phyloP scores from a whole-genome alignment of 1,140 invertebrate species.

The Bradysia coprophila region DNA sequence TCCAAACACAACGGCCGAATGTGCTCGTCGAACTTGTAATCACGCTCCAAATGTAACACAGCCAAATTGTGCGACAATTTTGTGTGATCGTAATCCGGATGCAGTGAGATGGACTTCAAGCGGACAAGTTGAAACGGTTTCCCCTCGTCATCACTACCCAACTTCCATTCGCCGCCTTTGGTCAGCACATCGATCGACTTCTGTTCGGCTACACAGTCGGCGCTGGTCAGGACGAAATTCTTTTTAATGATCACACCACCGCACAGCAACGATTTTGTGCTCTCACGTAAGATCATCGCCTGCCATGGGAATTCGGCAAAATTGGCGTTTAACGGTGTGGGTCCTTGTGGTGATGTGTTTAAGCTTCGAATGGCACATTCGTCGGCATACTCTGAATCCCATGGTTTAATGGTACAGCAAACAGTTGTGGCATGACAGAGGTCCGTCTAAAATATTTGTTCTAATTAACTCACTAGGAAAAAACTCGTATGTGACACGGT shows the following conservation, averaged over 20 bases:
- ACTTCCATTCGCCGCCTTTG: constrained; percentile 70
- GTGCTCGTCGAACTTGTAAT: constrained; percentile 41
- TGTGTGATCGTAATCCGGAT: constrained; percentile 46
- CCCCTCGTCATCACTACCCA: constrained; percentile 61
- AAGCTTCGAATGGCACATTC: no score
- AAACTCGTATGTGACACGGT: no score
- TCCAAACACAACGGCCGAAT: constrained; percentile 56
- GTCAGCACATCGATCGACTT: constrained; percentile 38
- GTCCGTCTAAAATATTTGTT: no score
- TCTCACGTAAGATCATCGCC: background rate
- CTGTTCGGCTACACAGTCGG: constrained; percentile 26
- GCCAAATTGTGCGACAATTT: constrained; percentile 49
- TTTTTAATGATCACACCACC: constrained; percentile 11
- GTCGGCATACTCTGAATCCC: no score
- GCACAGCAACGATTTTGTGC: background rate
- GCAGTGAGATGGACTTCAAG: constrained; percentile 43
- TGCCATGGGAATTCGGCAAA: background rate
- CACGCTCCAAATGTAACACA: constrained; percentile 39
- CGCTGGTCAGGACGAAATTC: background rate
- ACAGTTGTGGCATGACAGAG: no score
- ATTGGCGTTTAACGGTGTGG: background rate
- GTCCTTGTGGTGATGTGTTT: constrained; percentile 15
- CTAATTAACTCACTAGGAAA: no score
- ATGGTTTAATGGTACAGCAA: no score
- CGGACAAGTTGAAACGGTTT: constrained; percentile 57